Evolutionary conservation across 2,888 invertebrate genomes (phyloP), one percentile per base, ranked within the genome.

Genomic region (Caenorhabditis sp.): DNA sequence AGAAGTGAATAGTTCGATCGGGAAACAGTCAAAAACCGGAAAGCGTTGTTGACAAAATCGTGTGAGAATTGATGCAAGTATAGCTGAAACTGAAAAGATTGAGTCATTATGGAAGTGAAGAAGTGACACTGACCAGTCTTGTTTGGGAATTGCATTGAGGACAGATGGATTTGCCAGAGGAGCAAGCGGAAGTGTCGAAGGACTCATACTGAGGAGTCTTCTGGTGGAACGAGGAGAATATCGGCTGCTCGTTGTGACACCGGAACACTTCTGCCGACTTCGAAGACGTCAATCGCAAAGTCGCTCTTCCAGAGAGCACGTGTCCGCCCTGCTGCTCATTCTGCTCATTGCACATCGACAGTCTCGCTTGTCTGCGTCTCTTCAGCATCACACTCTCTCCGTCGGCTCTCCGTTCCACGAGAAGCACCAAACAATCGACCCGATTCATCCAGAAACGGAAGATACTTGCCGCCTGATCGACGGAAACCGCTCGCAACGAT

Each of bases 21-120:
- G 24, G 70, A 76, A 7, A 56, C 46, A 4, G 63, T 63, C 2
- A 76, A 39, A 39, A 75, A 75, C 4, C 75, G 70, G 24, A 70
- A 70, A n/a, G 74, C 66, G 27, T 59, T 66, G 61, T 74, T 48
- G 39, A 74, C 46, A 32, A 74, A 41, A 39, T 63, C 63, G 41
- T 76, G 75, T 11, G 75, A 76, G 39, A 76, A 70, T 63, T 76
- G 75, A 39, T 76, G 75, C 8, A 70, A 41, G 24, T 76, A 75
- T 22, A 68, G 56, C 75, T 75, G 68, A 20, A 75, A 68, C 20
- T n/a, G n/a, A n/a, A n/a, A n/a, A n/a, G n/a, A n/a, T n/a, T n/a
- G n/a, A n/a, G n/a, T n/a, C n/a, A n/a, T n/a, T n/a, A n/a, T n/a
- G n/a, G n/a, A n/a, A n/a, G n/a, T n/a, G n/a, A n/a, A n/a, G n/a